These are phyloP conservation scores for Psephotus haematonotus DNA, from an alignment of 2,113 vertebrate genomes.

Conservation along the genomic window DNA sequence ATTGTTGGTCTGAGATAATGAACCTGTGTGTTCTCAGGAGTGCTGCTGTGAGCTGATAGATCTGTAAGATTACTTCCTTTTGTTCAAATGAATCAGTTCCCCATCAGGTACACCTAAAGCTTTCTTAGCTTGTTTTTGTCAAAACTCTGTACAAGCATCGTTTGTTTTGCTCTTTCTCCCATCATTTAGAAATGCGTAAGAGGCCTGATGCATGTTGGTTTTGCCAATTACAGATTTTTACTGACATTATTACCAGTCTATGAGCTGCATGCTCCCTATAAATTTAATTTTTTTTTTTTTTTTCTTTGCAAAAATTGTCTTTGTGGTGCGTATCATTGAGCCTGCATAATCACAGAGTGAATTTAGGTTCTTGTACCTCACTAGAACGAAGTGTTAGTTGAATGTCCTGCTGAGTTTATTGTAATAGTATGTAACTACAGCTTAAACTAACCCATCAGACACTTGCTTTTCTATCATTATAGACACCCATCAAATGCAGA, in stretches of 20 bases:
- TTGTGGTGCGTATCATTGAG: not conserved
- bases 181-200: not conserved
- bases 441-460: not conserved
- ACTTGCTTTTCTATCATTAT: not conserved
- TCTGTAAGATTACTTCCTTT: not conserved
- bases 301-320: not conserved
- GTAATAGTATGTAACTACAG: not conserved
- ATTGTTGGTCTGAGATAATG: not conserved
- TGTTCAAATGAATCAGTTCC: not conserved
- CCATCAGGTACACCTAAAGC: not conserved
- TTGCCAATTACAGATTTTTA: not conserved
- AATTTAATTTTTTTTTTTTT: not conserved
- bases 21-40: not conserved
- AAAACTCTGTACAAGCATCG: not conserved
- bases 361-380: not conserved
- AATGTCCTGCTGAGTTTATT: not conserved
- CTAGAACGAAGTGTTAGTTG: not conserved
- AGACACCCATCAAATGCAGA: not conserved
- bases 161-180: not conserved
- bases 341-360: not conserved
- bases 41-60: not conserved
- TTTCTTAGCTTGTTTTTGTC: not conserved
- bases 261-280: not conserved
- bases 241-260: not conserved
- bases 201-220: not conserved